A percentile compares a stretch with the other conserved stretches of the same genome.
Evolutionary conservation across 2,888 invertebrate species (phyloP).

Genomic region (Globia sparganii): DNA sequence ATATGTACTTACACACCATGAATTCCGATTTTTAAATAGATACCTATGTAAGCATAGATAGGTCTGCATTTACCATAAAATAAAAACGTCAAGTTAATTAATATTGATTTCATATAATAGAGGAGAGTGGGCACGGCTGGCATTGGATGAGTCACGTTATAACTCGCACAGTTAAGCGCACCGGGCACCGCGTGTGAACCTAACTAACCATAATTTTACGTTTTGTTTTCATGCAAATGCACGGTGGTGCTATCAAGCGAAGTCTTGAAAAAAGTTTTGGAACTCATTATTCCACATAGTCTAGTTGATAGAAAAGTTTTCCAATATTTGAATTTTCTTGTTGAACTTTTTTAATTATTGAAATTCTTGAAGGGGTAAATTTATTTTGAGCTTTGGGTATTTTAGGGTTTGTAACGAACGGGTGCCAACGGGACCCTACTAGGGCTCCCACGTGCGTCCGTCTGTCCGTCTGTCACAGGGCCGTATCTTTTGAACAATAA

Average conservation of each 20-base stretch:
- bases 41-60: background rate
- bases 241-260: background rate
- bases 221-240: constrained; percentile 19
- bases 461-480: background rate
- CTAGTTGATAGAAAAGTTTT: constrained; percentile 38
- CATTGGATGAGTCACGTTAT: constrained; percentile 27
- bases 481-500: background rate
- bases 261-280: constrained; percentile 20
- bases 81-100: constrained; percentile 1
- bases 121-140: constrained; percentile 25
- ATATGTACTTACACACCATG: background rate
- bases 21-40: background rate
- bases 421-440: background rate
- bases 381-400: background rate
- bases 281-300: constrained; percentile 37
- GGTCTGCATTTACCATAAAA: background rate
- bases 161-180: constrained; percentile 30
- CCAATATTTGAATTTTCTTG: constrained; percentile 40
- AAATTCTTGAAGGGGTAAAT: constrained; percentile 17
- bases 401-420: background rate
- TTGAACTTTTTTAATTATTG: constrained; percentile 47
- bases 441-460: too few species aligned
- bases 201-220: constrained; percentile 14
- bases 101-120: constrained; percentile 23
- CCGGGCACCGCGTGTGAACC: constrained; percentile 23